These are phyloP conservation scores for Dilophus febrilis DNA, from an alignment of 2,888 invertebrate genomes.

Conservation along the genomic window DNA sequence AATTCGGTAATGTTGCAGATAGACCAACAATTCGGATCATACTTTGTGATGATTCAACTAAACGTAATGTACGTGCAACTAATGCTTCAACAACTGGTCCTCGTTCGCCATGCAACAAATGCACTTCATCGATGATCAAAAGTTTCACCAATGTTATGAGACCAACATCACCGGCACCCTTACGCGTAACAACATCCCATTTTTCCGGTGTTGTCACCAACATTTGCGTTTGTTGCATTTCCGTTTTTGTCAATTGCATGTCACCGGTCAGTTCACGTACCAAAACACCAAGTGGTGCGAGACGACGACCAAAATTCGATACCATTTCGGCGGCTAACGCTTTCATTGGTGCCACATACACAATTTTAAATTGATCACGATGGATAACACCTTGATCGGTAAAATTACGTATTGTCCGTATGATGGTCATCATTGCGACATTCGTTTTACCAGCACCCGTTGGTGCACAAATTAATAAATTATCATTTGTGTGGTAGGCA, in stretches of 20 bases:
- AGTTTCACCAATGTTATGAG: conserved; percentile 80
- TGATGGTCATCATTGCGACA: conserved; percentile 82
- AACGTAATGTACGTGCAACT: conserved; percentile 85
- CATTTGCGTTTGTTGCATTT: conserved; percentile 93
- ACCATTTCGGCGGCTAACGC: conserved; percentile 98
- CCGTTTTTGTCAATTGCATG: conserved; percentile 88
- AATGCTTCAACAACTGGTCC: conserved; percentile 96
- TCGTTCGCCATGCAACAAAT: conserved; percentile 88
- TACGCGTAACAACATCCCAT: conserved; percentile 98
- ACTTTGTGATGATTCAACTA: conserved; percentile 77
- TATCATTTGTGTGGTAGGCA: conserved; percentile 93
- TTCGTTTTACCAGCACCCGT: conserved; percentile 99
- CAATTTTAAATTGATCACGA: conserved; percentile 90
- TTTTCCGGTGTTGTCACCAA: conserved; percentile 98
- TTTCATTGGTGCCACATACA: conserved; percentile 99
- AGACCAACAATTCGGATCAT: conserved; percentile 95
- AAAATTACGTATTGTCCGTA: conserved; percentile 78
- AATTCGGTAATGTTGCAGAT: conserved; percentile 95
- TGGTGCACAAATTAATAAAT: conserved; percentile 93
- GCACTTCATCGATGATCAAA: conserved; percentile 93
- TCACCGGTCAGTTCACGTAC: conserved; percentile 95
- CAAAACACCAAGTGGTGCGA: conserved; percentile 56
- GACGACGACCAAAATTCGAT: conserved; percentile 68
- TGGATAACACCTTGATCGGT: conserved; percentile 64
- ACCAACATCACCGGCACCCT: conserved; percentile 77